These are phyloP conservation scores for Polyergus mexicanus DNA, from an alignment of 1,140 invertebrate species.

Conservation along the genomic window DNA sequence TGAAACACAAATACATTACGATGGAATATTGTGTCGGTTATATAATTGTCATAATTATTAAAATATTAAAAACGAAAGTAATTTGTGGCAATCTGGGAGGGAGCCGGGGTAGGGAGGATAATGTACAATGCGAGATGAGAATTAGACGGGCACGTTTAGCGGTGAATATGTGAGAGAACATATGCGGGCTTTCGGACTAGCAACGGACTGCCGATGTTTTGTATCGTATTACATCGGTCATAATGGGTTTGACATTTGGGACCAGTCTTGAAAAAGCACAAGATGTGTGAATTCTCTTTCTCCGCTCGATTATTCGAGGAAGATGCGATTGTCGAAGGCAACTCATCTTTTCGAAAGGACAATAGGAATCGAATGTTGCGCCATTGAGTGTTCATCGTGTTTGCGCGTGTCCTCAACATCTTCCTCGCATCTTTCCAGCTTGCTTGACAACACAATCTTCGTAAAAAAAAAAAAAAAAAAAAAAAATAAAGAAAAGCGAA, in stretches of 20 bases:
- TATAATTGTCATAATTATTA: not conserved
- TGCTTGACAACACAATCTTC: conserved; percentile 8
- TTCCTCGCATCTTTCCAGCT: conserved; percentile 21
- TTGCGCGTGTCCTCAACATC: conserved; percentile 39
- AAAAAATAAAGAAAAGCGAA: not conserved
- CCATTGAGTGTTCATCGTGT: conserved; percentile 44
- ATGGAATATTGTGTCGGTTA: not conserved
- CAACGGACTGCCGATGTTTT: conserved; percentile 39
- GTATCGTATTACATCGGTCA: conserved; percentile 41
- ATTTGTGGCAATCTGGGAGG: not conserved
- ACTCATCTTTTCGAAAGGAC: conserved; percentile 38
- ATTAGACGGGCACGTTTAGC: conserved; percentile 33
- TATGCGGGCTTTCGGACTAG: conserved; percentile 23
- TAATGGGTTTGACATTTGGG: conserved; percentile 55
- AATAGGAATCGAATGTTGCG: conserved; percentile 30
- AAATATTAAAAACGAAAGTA: not conserved
- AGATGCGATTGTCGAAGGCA: conserved; percentile 46
- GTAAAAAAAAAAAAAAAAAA: not conserved
- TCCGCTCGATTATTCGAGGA: conserved; percentile 44
- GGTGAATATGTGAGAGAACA: conserved; percentile 16
- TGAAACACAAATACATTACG: not conserved
- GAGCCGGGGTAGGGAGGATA: not conserved
- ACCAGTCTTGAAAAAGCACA: conserved; percentile 24
- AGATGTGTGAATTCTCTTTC: conserved; percentile 43
- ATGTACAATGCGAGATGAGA: not conserved